phyloP scores from a whole-genome alignment of 35 echinoderm and acorn worm species.

The Anneissia japonica region DNA sequence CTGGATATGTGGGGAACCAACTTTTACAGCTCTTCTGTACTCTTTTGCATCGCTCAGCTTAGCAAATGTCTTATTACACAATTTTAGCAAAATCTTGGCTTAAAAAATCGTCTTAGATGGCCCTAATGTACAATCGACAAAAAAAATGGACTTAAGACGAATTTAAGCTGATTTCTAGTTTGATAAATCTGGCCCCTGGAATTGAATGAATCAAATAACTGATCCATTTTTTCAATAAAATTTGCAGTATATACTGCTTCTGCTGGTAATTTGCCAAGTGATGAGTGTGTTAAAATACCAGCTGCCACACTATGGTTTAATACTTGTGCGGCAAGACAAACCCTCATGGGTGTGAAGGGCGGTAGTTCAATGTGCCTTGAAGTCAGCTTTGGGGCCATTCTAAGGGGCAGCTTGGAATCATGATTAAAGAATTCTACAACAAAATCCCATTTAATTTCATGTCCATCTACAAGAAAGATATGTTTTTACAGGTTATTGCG shows the following conservation, averaged over 20 bases:
- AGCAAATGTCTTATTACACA: no score
- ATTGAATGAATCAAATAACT: slow-evolving; percentile 19
- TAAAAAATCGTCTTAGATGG: no score
- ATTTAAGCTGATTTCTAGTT: no score
- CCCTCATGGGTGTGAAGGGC: not conserved
- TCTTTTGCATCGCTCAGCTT: no score
- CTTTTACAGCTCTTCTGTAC: no score
- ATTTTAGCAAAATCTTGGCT: no score
- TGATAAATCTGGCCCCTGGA: no score
- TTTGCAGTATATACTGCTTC: slow-evolving; percentile 10
- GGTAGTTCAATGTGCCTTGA: not conserved
- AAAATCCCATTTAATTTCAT: not conserved
- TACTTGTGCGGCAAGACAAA: not conserved
- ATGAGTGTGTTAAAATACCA: not conserved
- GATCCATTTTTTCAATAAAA: not conserved
- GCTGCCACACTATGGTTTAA: slow-evolving; percentile 6
- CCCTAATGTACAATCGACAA: no score
- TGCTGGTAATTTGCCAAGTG: not conserved
- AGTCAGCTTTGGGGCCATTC: slow-evolving; percentile 10
- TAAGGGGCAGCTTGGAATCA: not conserved
- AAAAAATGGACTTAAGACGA: no score
- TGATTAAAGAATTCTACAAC: not conserved
- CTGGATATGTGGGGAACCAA: no score
- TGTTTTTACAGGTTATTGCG: slow-evolving; percentile 1
- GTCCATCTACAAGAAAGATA: not conserved